phyloP scores from a whole-genome alignment of 2,113 vertebrate genomes.

The Calcarius ornatus region DNA sequence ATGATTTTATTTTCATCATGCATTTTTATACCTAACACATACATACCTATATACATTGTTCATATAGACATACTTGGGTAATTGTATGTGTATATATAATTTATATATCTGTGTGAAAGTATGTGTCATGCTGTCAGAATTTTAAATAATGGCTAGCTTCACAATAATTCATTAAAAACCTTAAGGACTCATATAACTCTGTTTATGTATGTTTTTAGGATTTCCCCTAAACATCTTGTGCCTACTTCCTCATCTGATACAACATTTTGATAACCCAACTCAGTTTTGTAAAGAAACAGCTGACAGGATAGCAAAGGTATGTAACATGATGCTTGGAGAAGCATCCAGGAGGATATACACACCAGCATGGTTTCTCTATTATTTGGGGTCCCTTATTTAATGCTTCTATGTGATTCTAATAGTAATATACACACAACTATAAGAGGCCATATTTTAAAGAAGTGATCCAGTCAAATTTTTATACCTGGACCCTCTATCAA shows the following conservation, averaged over 20 bases:
- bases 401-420: neutral
- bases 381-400: neutral
- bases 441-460: neutral
- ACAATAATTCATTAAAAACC: neutral
- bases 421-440: neutral
- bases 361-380: neutral
- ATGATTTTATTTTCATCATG: neutral
- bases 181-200: neutral
- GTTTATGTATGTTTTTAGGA: conserved; percentile 75
- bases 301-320: conserved; percentile 92
- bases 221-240: conserved; percentile 98
- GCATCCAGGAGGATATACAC: neutral
- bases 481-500: neutral
- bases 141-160: neutral
- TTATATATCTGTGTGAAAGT: neutral
- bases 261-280: conserved; percentile 98
- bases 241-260: conserved; percentile 96
- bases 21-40: neutral
- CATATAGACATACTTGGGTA: neutral
- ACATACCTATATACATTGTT: neutral
- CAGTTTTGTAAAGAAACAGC: conserved; percentile 97
- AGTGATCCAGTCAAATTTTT: neutral
- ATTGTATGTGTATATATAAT: neutral
- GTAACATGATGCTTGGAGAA: neutral
- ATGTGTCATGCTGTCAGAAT: neutral